A percentile compares a stretch with the other conserved stretches of the same genome.
phyloP scores from a whole-genome alignment of 2,888 invertebrate species.

The Agonopterix heracliana region DNA sequence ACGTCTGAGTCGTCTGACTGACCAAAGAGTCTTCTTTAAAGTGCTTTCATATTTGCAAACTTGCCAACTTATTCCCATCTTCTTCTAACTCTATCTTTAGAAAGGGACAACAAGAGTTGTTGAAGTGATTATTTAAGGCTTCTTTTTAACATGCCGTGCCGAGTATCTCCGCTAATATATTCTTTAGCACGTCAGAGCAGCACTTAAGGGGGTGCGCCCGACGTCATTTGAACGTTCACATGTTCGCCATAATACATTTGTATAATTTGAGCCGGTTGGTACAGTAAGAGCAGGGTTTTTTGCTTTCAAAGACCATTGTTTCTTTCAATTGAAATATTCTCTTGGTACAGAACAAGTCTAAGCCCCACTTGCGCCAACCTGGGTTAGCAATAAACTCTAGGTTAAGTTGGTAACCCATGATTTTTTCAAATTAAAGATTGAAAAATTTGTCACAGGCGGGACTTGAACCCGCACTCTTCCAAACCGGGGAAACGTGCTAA shows the following conservation, averaged over 20 bases:
- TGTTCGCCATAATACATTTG: conserved; percentile 41
- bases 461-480: too few relatives aligned
- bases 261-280: conserved; percentile 16
- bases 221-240: conserved; percentile 41
- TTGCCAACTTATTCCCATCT: conserved; percentile 5
- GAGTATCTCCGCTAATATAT: conserved; percentile 45
- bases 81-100: not conserved
- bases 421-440: too few relatives aligned
- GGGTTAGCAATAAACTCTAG: too few relatives aligned
- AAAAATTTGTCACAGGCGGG: too few relatives aligned
- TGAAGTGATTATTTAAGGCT: conserved; percentile 11
- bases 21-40: too few relatives aligned
- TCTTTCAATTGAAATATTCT: too few relatives aligned
- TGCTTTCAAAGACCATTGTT: not conserved
- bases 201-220: conserved; percentile 45
- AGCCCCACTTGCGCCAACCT: too few relatives aligned
- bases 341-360: too few relatives aligned
- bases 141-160: conserved; percentile 14
- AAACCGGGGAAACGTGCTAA: too few relatives aligned
- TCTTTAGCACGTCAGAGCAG: conserved; percentile 45
- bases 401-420: too few relatives aligned
- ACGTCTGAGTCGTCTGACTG: too few relatives aligned
- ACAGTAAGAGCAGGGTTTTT: conserved; percentile 19
- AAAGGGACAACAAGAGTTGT: conserved; percentile 3
- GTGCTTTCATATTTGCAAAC: conserved; percentile 4